Conservation (phyloP, 2,113 vertebrate genomes). For the Sturnira hondurensis region DNA sequence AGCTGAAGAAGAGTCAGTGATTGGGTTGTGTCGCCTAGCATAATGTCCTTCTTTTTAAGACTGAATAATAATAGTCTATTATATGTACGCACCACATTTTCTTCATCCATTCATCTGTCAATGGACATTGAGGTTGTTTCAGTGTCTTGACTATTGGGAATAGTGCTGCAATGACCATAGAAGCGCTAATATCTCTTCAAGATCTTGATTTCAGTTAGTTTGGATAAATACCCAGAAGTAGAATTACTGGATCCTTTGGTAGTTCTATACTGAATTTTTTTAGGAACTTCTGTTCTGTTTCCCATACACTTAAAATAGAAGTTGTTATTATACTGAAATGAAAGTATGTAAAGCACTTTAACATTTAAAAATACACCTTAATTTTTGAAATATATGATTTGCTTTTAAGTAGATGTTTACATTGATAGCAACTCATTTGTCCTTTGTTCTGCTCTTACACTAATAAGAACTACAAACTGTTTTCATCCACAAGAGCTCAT, state of each 20-base stretch:
- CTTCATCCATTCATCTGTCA: neutral
- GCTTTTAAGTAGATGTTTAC: neutral
- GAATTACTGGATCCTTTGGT: neutral
- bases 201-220: neutral
- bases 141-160: neutral
- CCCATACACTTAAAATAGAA: neutral
- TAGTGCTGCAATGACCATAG: neutral
- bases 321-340: neutral
- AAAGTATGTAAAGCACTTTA: neutral
- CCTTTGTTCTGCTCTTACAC: neutral
- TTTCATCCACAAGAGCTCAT: neutral
- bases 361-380: neutral
- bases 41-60: neutral
- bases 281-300: neutral
- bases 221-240: neutral
- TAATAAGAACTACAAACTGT: neutral
- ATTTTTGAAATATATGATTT: constrained; percentile 8
- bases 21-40: neutral
- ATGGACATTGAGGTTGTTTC: neutral
- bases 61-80: neutral
- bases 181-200: neutral
- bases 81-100: neutral
- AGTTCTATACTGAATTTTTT: neutral
- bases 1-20: neutral
- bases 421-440: neutral